phyloP scores from a whole-genome alignment of 2,888 invertebrate species.

The Steinernema carpocapsae region DNA sequence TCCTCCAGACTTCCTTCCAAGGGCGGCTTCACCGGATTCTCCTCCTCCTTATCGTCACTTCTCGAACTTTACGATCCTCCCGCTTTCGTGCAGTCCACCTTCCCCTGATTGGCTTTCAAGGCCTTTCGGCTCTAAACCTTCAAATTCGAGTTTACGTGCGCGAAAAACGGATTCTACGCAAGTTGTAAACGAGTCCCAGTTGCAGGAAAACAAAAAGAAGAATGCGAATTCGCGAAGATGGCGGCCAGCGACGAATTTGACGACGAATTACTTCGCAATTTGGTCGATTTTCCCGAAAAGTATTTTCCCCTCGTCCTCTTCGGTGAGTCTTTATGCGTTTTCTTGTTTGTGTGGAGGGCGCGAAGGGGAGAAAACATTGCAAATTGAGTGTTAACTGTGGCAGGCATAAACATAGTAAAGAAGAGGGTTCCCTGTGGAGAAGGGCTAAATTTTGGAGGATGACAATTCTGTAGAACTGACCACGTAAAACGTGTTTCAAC shows the following conservation, averaged over 20 bases:
- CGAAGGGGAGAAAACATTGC: too few relatives aligned
- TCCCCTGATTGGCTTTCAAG: constrained; percentile 19
- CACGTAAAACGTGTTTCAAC: too few relatives aligned
- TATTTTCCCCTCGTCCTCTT: constrained; percentile 29
- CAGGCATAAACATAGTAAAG: too few relatives aligned
- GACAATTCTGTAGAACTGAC: too few relatives aligned
- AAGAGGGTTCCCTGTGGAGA: too few relatives aligned
- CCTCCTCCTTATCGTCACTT: not conserved
- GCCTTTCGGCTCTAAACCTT: constrained; percentile 10
- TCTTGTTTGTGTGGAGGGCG: too few relatives aligned
- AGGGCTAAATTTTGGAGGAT: too few relatives aligned
- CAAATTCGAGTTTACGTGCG: not conserved
- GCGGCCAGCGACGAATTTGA: constrained; percentile 22
- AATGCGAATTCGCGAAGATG: constrained; percentile 14
- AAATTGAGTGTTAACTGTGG: too few relatives aligned
- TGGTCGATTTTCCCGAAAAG: constrained; percentile 26
- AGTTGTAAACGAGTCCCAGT: not conserved
- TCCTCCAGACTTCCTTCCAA: constrained; percentile 1
- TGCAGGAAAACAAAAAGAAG: not conserved
- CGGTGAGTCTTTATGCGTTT: constrained; percentile 4
- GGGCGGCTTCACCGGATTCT: not conserved
- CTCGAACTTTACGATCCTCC: constrained; percentile 1
- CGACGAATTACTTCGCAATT: constrained; percentile 16
- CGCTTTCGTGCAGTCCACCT: not conserved
- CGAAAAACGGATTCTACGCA: not conserved